Conservation (phyloP, 2,888 invertebrate genomes). For the Cryptocheilus praepositus region DNA sequence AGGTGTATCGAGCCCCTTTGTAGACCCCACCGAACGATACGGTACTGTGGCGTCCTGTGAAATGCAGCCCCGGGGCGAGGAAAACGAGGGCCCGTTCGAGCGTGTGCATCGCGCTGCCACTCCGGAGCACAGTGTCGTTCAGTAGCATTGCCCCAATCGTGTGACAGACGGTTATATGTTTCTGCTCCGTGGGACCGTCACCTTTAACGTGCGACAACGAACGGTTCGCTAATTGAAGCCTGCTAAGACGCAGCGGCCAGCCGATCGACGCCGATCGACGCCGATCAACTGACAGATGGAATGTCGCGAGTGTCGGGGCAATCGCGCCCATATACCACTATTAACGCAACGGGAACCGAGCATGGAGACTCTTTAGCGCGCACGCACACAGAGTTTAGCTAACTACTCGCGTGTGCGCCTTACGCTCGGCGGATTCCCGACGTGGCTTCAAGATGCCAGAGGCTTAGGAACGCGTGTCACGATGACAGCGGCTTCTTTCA, state of each 20-base stretch:
- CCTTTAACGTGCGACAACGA: background rate
- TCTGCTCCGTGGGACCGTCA: no score
- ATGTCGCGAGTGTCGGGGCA: conserved; percentile 28
- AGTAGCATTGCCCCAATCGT: conserved; percentile 44
- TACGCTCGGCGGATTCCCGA: no score
- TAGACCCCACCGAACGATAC: conserved; percentile 35
- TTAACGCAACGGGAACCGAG: no score
- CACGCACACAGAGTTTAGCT: no score
- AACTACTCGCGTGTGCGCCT: no score
- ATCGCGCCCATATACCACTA: background rate
- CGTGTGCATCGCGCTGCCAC: conserved; percentile 27
- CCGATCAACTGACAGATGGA: conserved; percentile 46
- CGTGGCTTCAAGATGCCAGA: no score
- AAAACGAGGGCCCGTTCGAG: conserved; percentile 47
- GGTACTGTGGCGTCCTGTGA: conserved; percentile 51
- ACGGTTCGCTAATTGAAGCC: background rate
- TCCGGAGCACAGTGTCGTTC: conserved; percentile 40
- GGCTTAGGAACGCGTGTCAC: no score
- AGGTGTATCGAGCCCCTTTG: conserved; percentile 17
- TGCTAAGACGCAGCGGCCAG: background rate
- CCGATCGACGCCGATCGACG: background rate
- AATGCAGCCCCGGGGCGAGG: conserved; percentile 51
- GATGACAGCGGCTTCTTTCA: no score
- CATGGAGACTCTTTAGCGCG: no score
- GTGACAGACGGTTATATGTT: conserved; percentile 5